phyloP scores from a whole-genome alignment of 2,888 invertebrate genomes.

The Heliconius ethilla region DNA sequence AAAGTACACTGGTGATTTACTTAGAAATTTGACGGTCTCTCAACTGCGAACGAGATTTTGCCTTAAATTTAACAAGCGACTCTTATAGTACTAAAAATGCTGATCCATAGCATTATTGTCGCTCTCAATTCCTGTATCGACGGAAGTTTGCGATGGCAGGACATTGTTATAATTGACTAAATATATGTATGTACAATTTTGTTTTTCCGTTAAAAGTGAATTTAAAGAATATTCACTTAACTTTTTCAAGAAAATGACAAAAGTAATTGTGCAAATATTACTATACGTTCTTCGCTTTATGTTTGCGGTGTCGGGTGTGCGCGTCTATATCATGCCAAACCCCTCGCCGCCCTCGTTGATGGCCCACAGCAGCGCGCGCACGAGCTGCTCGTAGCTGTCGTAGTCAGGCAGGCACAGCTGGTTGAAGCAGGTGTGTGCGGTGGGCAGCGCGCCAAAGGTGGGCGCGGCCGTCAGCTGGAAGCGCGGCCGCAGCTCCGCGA shows the following conservation, averaged over 20 bases:
- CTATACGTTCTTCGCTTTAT: too few species aligned
- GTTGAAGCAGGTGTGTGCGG: conserved; percentile 98
- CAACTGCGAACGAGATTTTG: too few species aligned
- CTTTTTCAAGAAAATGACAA: too few species aligned
- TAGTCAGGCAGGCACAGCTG: conserved; percentile 97
- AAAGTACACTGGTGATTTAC: too few species aligned
- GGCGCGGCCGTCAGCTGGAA: conserved; percentile 96
- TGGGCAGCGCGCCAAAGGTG: conserved; percentile 94
- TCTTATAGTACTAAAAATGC: not conserved
- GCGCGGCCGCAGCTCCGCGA: conserved; percentile 91
- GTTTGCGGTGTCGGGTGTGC: too few species aligned
- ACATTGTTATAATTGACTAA: conserved; percentile 14
- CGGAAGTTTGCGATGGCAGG: conserved; percentile 43
- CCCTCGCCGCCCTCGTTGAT: conserved; percentile 98
- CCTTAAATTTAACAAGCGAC: too few species aligned
- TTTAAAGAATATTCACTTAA: too few species aligned
- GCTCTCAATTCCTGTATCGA: conserved; percentile 43
- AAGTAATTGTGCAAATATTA: too few species aligned
- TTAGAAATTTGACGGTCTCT: too few species aligned
- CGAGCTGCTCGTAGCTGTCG: conserved; percentile 96
- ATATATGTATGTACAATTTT: too few species aligned
- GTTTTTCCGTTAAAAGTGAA: too few species aligned
- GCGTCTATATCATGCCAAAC: conserved; percentile 81
- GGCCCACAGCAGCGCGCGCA: conserved; percentile 93
- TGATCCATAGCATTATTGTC: conserved; percentile 42